phyloP scores from a whole-genome alignment of 2,113 vertebrate species.

The Pygoscelis adeliae region DNA sequence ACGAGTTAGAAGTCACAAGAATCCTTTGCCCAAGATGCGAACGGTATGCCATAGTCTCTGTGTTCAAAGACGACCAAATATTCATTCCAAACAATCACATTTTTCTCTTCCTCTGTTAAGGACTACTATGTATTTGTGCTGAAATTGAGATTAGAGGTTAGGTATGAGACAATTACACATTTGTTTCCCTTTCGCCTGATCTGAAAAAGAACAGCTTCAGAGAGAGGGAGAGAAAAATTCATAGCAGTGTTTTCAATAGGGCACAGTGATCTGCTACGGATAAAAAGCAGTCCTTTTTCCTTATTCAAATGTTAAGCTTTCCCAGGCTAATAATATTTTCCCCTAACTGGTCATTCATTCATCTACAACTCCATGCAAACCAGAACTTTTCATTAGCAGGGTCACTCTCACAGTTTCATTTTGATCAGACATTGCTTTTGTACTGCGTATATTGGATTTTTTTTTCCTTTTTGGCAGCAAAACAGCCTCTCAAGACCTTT shows the following conservation, averaged over 20 bases:
- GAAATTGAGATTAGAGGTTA: background rate
- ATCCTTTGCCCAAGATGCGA: background rate
- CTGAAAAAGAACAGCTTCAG: conserved; percentile 29
- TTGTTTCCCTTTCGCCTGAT: conserved; percentile 5
- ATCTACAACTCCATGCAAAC: background rate
- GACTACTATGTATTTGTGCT: background rate
- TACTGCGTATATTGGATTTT: background rate
- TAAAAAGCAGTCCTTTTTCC: background rate
- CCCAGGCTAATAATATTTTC: conserved; percentile 46
- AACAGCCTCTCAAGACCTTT: conserved; percentile 3
- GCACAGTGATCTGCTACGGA: background rate
- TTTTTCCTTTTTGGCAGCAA: background rate
- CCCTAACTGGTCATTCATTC: background rate
- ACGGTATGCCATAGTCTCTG: background rate
- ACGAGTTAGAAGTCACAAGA: background rate
- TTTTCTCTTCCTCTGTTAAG: conserved; percentile 12
- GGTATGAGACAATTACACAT: conserved; percentile 7
- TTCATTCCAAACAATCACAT: conserved; percentile 9
- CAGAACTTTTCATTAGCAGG: background rate
- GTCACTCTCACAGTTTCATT: conserved; percentile 11
- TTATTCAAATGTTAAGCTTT: conserved; percentile 63
- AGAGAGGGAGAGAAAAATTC: conserved; percentile 23
- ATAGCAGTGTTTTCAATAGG: background rate
- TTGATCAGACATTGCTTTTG: background rate
- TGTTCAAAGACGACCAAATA: background rate